Evolutionary conservation across 2,113 vertebrate genomes (phyloP).

Genomic region (Perognathus longimembris): DNA sequence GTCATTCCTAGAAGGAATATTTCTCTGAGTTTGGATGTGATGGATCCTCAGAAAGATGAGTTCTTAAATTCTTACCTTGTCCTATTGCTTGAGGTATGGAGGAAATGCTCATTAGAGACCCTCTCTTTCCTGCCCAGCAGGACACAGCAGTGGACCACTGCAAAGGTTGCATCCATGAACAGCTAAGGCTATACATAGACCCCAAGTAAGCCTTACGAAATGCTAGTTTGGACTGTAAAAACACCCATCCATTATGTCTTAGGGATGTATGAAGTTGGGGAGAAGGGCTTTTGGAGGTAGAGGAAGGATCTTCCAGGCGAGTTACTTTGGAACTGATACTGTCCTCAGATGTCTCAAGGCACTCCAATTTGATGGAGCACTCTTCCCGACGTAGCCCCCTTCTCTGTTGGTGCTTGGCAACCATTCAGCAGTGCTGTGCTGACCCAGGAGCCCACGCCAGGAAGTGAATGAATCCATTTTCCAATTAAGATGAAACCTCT

Average conservation of each 20-base stretch:
- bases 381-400: background rate
- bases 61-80: background rate
- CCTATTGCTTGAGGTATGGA: background rate
- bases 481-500: conserved; percentile 82
- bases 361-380: background rate
- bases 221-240: background rate
- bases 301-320: background rate
- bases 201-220: background rate
- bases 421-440: conserved; percentile 39
- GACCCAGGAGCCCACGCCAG: conserved; percentile 74
- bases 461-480: conserved; percentile 83
- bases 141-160: background rate
- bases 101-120: background rate
- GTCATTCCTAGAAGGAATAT: background rate
- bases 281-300: conserved; percentile 12
- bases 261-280: background rate
- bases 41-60: background rate
- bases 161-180: background rate
- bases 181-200: background rate
- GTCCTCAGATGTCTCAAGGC: conserved; percentile 60
- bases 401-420: conserved; percentile 55
- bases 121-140: background rate
- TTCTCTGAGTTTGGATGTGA: background rate
- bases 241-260: background rate
- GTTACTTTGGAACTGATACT: background rate